Evolutionary conservation across 1,140 invertebrate species (phyloP).

Genomic region (Diachasmimorpha longicaudata): DNA sequence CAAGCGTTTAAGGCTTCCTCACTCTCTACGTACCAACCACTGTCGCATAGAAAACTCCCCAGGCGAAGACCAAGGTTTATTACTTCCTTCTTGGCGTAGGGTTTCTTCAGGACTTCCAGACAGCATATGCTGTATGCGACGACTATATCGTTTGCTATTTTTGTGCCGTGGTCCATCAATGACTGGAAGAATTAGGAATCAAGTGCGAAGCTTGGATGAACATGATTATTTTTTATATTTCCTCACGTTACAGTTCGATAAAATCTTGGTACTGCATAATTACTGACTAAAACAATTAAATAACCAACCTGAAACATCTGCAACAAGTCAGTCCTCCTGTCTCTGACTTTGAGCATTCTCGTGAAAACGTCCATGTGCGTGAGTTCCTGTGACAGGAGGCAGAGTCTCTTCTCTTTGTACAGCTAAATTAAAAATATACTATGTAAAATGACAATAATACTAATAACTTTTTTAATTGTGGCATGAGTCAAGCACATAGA

Average conservation of each 20-base stretch:
- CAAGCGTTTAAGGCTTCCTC: constrained; percentile 72
- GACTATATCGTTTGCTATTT: constrained; percentile 63
- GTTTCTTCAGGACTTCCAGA: constrained; percentile 32
- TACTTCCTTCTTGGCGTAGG: constrained; percentile 35
- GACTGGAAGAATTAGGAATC: constrained; percentile 45
- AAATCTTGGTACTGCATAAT: too few relatives aligned
- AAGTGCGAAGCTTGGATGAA: too few relatives aligned
- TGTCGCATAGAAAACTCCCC: constrained; percentile 83
- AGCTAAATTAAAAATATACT: constrained; percentile 67
- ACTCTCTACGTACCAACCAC: constrained; percentile 82
- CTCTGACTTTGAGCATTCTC: constrained; percentile 74
- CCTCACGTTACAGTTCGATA: too few relatives aligned
- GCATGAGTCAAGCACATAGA: too few relatives aligned
- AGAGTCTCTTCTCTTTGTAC: constrained; percentile 68
- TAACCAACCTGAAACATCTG: constrained; percentile 63
- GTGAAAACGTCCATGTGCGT: constrained; percentile 75
- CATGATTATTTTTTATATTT: too few relatives aligned
- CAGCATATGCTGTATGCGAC: constrained; percentile 59
- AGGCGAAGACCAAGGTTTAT: constrained; percentile 68
- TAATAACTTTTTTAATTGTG: too few relatives aligned
- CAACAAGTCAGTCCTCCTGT: constrained; percentile 70
- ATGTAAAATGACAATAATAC: too few relatives aligned
- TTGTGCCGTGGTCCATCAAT: constrained; percentile 69
- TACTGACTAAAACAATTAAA: too few relatives aligned
- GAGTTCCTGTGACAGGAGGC: constrained; percentile 71